phyloP scores from a whole-genome alignment of 2,113 vertebrate genomes.

The Globicephala melas region DNA sequence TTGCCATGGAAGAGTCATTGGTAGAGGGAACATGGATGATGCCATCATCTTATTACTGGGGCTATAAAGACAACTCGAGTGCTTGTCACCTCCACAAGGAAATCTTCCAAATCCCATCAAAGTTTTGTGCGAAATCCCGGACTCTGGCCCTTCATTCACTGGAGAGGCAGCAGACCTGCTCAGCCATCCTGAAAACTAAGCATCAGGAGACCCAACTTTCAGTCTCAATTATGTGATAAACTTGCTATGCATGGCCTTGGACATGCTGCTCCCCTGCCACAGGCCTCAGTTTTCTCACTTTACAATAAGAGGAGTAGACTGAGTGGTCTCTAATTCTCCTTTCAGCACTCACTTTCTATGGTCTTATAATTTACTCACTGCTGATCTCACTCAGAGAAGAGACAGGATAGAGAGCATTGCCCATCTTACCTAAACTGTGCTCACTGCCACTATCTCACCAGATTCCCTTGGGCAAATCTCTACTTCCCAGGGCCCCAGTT shows the following conservation, averaged over 20 bases:
- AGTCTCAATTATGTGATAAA: neutral
- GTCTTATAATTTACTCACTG: neutral
- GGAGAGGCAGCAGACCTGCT: neutral
- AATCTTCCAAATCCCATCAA: neutral
- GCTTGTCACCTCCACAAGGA: neutral
- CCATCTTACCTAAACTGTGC: neutral
- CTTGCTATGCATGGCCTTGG: neutral
- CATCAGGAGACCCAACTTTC: neutral
- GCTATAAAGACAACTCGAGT: neutral
- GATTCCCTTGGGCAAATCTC: neutral
- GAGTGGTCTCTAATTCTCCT: neutral
- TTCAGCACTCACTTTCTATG: neutral
- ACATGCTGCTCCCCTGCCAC: neutral
- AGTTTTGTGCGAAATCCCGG: neutral
- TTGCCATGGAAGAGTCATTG: neutral
- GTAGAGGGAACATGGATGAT: neutral
- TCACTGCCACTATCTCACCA: neutral
- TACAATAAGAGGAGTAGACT: neutral
- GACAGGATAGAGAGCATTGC: neutral
- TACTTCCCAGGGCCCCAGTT: neutral
- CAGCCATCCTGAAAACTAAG: neutral
- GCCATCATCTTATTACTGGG: neutral
- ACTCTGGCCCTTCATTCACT: neutral
- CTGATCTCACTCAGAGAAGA: neutral
- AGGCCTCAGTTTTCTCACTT: neutral